Conservation (phyloP, 2,888 invertebrate species). For the Metalampra italica region DNA sequence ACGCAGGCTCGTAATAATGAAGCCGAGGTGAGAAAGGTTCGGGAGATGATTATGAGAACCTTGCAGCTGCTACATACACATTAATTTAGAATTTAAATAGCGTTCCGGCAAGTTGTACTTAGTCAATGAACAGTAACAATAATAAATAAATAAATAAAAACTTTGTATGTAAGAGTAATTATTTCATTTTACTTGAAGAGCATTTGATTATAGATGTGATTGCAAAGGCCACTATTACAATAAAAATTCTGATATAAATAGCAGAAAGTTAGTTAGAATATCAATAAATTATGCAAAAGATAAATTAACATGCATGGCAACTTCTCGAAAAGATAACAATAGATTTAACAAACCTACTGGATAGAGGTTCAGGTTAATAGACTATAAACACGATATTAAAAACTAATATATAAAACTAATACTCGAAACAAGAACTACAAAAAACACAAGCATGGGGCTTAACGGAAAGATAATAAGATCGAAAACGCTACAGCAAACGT, state of each 20-base stretch:
- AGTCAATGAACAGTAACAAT: no score
- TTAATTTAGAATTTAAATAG: no score
- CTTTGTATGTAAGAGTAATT: no score
- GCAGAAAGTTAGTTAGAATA: no score
- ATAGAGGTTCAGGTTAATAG: constrained; percentile 27
- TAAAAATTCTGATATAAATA: no score
- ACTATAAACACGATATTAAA: constrained; percentile 35
- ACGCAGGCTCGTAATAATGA: constrained; percentile 16
- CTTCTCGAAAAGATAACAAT: neutral
- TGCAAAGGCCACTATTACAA: no score
- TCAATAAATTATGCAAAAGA: neutral
- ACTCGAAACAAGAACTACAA: neutral
- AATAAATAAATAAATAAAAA: no score
- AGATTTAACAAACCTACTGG: constrained; percentile 3
- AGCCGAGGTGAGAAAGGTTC: constrained; percentile 16
- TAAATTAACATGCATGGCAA: neutral
- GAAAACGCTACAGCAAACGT: neutral
- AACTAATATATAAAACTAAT: constrained; percentile 15
- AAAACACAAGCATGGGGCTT: neutral
- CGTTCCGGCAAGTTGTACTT: no score
- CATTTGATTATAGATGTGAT: no score
- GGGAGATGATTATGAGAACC: constrained; percentile 5
- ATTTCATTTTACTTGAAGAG: no score
- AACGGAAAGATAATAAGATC: neutral
- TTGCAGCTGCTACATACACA: neutral